Conservation (phyloP, 2,113 vertebrate species). For the Vireo altiloquus region DNA sequence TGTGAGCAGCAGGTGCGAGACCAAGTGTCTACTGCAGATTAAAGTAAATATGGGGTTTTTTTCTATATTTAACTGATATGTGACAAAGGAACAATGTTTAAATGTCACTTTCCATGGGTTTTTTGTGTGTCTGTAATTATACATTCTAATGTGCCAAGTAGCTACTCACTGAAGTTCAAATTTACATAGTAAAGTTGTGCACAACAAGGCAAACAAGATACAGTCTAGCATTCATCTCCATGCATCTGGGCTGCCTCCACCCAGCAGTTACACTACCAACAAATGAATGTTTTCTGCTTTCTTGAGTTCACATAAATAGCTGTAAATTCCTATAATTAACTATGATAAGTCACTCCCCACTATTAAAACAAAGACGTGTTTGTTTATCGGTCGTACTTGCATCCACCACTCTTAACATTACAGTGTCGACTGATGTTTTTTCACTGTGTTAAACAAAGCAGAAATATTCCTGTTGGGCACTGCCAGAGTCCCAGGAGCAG, state of each 20-base stretch:
- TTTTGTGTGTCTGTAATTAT: slow-evolving; percentile 71
- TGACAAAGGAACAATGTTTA: slow-evolving; percentile 73
- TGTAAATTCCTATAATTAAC: slow-evolving; percentile 84
- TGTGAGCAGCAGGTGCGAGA: slow-evolving; percentile 70
- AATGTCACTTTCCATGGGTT: slow-evolving; percentile 67
- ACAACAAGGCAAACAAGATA: slow-evolving; percentile 71
- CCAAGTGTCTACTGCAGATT: slow-evolving; percentile 47
- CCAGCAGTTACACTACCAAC: slow-evolving; percentile 74
- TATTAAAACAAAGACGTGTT: slow-evolving; percentile 81
- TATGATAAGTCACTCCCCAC: slow-evolving; percentile 72
- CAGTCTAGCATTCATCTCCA: slow-evolving; percentile 65
- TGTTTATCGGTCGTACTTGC: slow-evolving; percentile 73
- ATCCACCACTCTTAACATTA: slow-evolving; percentile 69
- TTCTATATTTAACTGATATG: slow-evolving; percentile 61
- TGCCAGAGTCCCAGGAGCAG: slow-evolving; percentile 33
- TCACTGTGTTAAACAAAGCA: slow-evolving; percentile 75
- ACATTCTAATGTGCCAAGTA: slow-evolving; percentile 57
- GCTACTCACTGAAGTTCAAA: slow-evolving; percentile 64
- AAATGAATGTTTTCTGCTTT: slow-evolving; percentile 83
- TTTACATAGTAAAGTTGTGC: slow-evolving; percentile 68
- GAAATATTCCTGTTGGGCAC: slow-evolving; percentile 48
- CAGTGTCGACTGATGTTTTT: slow-evolving; percentile 70
- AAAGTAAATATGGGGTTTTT: slow-evolving; percentile 55
- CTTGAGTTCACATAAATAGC: slow-evolving; percentile 79
- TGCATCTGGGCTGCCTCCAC: slow-evolving; percentile 68